phyloP scores from a whole-genome alignment of 2,113 vertebrate genomes.

The Lophotis ruficrista region DNA sequence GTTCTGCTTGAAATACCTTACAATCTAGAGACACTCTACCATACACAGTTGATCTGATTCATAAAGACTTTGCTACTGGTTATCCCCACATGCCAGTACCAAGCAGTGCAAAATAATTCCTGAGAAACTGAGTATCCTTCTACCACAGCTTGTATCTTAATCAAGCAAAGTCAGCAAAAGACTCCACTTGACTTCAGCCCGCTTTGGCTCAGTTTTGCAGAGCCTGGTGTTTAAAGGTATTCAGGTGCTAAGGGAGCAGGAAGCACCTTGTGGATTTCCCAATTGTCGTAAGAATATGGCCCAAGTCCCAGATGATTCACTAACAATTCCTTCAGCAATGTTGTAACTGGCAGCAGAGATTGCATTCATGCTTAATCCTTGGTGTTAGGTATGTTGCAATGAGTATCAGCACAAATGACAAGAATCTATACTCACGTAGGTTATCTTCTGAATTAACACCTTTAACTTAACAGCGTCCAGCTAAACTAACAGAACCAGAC shows the following conservation, averaged over 20 bases:
- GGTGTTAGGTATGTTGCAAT: not conserved
- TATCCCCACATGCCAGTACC: rapidly evolving
- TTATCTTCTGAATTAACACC: not conserved
- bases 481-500: not conserved
- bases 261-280: not conserved
- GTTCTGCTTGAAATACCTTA: not conserved
- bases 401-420: not conserved
- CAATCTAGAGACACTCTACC: not conserved
- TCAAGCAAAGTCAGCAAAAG: not conserved
- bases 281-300: not conserved
- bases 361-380: not conserved
- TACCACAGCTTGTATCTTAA: not conserved
- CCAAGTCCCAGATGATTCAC: not conserved
- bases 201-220: not conserved
- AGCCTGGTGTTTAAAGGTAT: not conserved
- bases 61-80: not conserved
- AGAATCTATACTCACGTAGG: not conserved
- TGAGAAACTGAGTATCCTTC: not conserved
- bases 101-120: not conserved
- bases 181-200: not conserved
- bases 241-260: not conserved
- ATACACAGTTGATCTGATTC: not conserved
- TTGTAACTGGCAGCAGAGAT: not conserved
- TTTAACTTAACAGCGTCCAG: not conserved
- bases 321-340: not conserved